A percentile compares a stretch with the other conserved stretches of the same genome.
Evolutionary conservation across 2,113 vertebrate genomes (phyloP).

Genomic region (Cyprinus carpio): DNA sequence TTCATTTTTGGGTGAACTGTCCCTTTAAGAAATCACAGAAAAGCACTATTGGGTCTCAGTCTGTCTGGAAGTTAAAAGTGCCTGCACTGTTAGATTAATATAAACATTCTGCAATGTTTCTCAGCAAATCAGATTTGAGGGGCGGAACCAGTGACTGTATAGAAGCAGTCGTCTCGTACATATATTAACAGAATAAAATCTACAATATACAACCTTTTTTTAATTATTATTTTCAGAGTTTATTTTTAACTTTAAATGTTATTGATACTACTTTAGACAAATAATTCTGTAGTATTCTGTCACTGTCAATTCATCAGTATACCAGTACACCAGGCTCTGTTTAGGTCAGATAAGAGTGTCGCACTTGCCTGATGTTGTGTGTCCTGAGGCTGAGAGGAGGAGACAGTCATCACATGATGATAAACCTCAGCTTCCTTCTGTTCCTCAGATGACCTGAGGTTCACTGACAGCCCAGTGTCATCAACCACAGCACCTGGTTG

Average conservation of each 20-base stretch:
- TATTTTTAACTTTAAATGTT: background rate
- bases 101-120: background rate
- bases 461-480: conserved; percentile 32
- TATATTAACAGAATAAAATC: background rate
- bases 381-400: conserved; percentile 30
- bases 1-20: too few species aligned
- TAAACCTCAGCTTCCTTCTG: conserved; percentile 34
- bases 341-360: background rate
- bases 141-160: background rate
- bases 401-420: conserved; percentile 36
- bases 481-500: conserved; percentile 46
- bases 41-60: background rate
- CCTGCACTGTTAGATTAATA: background rate
- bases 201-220: background rate
- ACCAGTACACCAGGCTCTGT: background rate
- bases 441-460: conserved; percentile 27
- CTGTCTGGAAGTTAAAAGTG: background rate
- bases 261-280: too few species aligned
- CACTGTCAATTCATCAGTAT: too few species aligned
- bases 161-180: background rate
- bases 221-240: background rate
- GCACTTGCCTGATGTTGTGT: conserved; percentile 34
- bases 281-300: too few species aligned
- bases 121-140: background rate
- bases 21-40: background rate